Evolutionary conservation across 2,113 vertebrate species (phyloP), one percentile per base, ranked within the genome.

Genomic region (Siniperca knerii): DNA sequence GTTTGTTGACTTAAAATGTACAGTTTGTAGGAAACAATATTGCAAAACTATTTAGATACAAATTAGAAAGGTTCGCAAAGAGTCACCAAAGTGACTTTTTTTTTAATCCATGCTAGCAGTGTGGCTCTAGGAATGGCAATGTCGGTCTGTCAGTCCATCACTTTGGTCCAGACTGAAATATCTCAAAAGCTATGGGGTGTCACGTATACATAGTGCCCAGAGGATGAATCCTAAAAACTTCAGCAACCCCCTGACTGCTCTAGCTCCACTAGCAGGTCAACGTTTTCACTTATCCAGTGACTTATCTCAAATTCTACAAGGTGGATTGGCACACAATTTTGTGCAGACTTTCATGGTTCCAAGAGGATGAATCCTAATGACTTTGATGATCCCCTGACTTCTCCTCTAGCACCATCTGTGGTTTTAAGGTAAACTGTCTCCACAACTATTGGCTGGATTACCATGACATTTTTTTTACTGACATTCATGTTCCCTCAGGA

Each of bases 31-130:
- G 50, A 66, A 61, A 50, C 4, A 35, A 72, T 44, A 16, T 4
- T 77, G 10, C 4, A 33, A 64, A 72, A 54, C 25, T n/a, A 64
- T 33, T 50, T 35, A 40, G n/a, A 55, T 81, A 61, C 35, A 69
- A 83, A 70, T 75, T 13, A 52, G 13, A 46, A 58, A 71, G 73
- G 29, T 57, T 23, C 2, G 20, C 8, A 46, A 33, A 48, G 0
- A 54, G 54, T 29, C 3, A 16, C n/a, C 16, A 69, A 33, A 50
- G 15, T 29, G 15, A 4, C 58, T 18, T 29, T 4, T 18, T 29
- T 4, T 37, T 33, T 46, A 4, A 35, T 29, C 15, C 33, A 7
- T 35, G 46, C 25, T 29, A 4, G 42, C 4, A 0, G 25, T 1
- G 6, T 35, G 46, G 46, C 9, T 10, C 7, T 8, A 4, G 2